A percentile compares a stretch with the other conserved stretches of the same genome.
phyloP scores from a whole-genome alignment of 2,888 invertebrate genomes.

The Nephrotoma flavescens region DNA sequence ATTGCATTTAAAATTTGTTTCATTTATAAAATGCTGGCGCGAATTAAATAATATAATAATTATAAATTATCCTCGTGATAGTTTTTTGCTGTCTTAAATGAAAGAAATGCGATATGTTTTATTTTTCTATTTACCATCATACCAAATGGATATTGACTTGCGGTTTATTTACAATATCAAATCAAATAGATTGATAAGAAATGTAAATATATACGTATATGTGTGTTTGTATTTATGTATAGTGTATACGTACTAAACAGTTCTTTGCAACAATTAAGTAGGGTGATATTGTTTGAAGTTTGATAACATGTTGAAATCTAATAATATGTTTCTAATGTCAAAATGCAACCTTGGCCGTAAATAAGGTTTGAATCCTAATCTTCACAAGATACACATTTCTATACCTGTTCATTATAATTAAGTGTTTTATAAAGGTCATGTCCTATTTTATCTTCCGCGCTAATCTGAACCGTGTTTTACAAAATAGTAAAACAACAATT shows the following conservation, averaged over 20 bases:
- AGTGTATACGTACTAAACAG: not conserved
- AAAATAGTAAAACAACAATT: not conserved
- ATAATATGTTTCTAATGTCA: not conserved
- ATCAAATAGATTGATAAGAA: not conserved
- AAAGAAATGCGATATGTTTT: not conserved
- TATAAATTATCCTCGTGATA: not conserved
- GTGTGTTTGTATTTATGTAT: no score
- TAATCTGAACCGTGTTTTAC: not conserved
- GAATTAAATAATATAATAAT: not conserved
- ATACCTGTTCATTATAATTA: not conserved
- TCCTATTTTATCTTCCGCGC: not conserved
- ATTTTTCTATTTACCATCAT: not conserved
- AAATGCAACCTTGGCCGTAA: not conserved
- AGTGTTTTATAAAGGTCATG: not conserved
- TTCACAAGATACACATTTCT: not conserved
- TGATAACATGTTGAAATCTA: not conserved
- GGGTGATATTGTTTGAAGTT: not conserved
- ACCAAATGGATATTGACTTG: not conserved
- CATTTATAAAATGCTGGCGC: not conserved
- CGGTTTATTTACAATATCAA: not conserved
- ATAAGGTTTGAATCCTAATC: not conserved
- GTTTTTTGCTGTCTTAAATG: not conserved
- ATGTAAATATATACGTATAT: not conserved
- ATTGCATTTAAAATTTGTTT: not conserved
- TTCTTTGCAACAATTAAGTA: not conserved